Percentiles rank a stretch among this genome's conserved stretches.
Conservation (phyloP, 2,113 vertebrate species). For the Myxocyprinus asiaticus region DNA sequence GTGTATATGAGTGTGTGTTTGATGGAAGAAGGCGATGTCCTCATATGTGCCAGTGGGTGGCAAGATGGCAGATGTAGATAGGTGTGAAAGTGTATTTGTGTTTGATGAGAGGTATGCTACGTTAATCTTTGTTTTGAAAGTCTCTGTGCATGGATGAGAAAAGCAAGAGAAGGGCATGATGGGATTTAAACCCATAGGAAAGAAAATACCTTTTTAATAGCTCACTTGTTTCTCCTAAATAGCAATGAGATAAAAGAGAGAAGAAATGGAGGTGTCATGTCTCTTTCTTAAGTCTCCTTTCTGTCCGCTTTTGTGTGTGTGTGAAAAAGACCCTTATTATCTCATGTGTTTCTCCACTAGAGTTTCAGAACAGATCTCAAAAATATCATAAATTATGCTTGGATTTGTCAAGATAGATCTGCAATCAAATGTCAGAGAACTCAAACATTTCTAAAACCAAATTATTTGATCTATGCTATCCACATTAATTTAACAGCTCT, state of each 20-base stretch:
- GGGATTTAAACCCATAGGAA: slow-evolving; percentile 10
- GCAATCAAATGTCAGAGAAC: too few species aligned
- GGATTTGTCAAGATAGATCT: too few species aligned
- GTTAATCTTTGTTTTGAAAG: slow-evolving; percentile 26
- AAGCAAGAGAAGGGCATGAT: background rate
- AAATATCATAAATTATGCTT: too few species aligned
- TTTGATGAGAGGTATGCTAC: slow-evolving; percentile 34
- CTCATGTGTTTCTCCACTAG: too few species aligned
- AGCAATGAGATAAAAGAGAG: background rate
- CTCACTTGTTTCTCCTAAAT: background rate
- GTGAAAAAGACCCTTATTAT: too few species aligned
- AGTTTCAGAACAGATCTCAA: too few species aligned
- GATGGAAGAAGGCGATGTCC: slow-evolving; percentile 1
- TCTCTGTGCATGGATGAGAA: slow-evolving; percentile 6
- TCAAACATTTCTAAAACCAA: too few species aligned
- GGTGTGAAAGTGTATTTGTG: slow-evolving; percentile 31
- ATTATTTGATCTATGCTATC: too few species aligned
- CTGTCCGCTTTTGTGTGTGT: too few species aligned
- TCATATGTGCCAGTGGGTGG: slow-evolving; percentile 10
- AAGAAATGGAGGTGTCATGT: background rate
- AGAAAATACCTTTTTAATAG: background rate
- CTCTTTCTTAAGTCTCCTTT: too few species aligned
- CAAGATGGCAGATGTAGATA: slow-evolving; percentile 29
- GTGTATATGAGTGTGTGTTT: slow-evolving; percentile 7
- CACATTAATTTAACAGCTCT: too few species aligned